phyloP scores from a whole-genome alignment of 2,113 vertebrate species.

The Anguilla japonica region DNA sequence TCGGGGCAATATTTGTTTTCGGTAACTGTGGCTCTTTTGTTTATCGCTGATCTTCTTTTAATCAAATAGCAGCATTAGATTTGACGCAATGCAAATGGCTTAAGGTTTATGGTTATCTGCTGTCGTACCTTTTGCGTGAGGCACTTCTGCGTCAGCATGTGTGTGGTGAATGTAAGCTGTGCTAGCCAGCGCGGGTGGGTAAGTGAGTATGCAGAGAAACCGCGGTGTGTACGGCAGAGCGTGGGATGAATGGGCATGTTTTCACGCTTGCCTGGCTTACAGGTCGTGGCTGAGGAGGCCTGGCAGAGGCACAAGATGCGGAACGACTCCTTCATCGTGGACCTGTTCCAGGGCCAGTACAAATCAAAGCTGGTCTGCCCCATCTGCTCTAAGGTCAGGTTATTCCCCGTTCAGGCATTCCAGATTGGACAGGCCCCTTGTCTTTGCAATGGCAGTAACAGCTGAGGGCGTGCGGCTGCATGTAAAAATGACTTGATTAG shows the following conservation, averaged over 20 bases:
- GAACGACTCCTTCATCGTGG: slow-evolving; percentile 96
- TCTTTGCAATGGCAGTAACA: neutral
- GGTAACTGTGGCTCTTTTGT: neutral
- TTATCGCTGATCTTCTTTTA: neutral
- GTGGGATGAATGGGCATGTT: neutral
- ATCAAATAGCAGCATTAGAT: neutral
- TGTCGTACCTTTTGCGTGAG: neutral
- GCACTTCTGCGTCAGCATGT: too few relatives aligned
- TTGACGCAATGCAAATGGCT: neutral
- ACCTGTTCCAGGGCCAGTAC: slow-evolving; percentile 98
- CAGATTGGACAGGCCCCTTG: neutral
- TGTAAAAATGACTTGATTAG: neutral
- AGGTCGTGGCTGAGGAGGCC: slow-evolving; percentile 97
- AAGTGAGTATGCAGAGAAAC: neutral
- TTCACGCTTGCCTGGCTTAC: slow-evolving; percentile 15
- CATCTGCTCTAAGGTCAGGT: slow-evolving; percentile 88
- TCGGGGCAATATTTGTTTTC: too few relatives aligned
- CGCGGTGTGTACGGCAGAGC: neutral
- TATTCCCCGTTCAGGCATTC: neutral
- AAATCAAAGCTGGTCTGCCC: slow-evolving; percentile 98
- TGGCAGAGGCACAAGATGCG: slow-evolving; percentile 98
- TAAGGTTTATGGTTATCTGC: neutral
- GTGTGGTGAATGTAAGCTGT: neutral
- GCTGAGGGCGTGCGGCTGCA: neutral
- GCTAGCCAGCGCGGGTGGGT: too few relatives aligned